Base-by-base conservation (phyloP, 92 coral and sea anemone genomes). In the Actinernus sp. region DNA sequence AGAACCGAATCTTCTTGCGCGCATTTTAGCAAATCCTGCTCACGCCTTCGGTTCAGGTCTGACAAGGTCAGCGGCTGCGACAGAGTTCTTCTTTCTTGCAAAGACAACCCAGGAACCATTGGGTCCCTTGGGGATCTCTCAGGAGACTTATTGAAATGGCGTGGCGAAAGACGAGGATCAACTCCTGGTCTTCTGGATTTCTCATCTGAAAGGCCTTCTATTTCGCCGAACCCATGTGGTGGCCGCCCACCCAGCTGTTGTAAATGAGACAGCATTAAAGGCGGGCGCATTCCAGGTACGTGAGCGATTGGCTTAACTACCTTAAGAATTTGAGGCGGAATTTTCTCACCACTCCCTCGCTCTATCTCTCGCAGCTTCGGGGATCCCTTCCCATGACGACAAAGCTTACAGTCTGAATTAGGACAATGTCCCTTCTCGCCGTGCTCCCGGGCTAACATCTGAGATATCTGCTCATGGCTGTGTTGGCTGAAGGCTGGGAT, bases 281-380 rank as follows among this genome's bases (percentile, higher is more conserved):
- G 89, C 19, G 97, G 89, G 2, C 97, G 88, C 85, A 79, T 90
- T 18, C 92, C 92, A 37, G 97, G 92, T n/a, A 90, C 97, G 45
- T 90, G 97, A 21, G 97, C 97, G 11, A 90, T 86, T 25, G 97
- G 97, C 55, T 90, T 90, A 13, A 90, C 97, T 6, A 90, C 97
- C 58, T 90, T 90, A 0, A 92, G 84, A 22, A 81, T 79, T 64
- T 88, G 90, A 1, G 72, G 87, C 23, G 79, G 20, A 24, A 63
- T 61, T 48, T 90, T 90, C 41, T 78, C 76, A 2, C 49, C 52
- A 48, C 57, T 56, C 9, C 79, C 84, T 5, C 76, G 74, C 22
- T 80, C 87, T 53, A 58, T 64, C 24, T 76, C 89, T 34, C 89
- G 84, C n/a, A 49, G 73, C 38, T 70, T 80, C 14, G 88, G 95